Conservation (phyloP, 2,113 vertebrate genomes). For the Bostrychus sinensis region DNA sequence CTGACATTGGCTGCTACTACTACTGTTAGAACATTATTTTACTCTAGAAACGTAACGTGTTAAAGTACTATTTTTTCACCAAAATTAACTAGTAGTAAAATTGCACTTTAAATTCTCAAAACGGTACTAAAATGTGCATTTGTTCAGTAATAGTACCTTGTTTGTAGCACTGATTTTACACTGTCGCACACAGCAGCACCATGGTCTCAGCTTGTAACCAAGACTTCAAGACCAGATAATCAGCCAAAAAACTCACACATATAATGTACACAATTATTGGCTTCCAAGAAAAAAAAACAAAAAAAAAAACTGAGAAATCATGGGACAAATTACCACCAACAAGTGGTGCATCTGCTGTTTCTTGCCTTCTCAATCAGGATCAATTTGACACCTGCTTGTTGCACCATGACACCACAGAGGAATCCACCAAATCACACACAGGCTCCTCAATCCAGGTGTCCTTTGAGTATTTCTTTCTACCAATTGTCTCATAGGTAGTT, state of each 20-base stretch:
- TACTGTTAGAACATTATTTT: too few species aligned
- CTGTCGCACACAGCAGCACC: too few species aligned
- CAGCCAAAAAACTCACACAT: slow-evolving; percentile 41
- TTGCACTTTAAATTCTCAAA: too few species aligned
- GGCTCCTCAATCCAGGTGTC: slow-evolving; percentile 45
- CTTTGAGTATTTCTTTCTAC: background rate
- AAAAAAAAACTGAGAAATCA: slow-evolving; percentile 18
- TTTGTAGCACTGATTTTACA: too few species aligned
- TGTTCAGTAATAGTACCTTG: too few species aligned
- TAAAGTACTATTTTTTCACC: too few species aligned
- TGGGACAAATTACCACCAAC: slow-evolving; percentile 22
- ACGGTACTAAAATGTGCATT: too few species aligned
- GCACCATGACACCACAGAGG: slow-evolving; percentile 18
- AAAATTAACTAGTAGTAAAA: too few species aligned
- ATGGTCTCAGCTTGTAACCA: slow-evolving; percentile 52
- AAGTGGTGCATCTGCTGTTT: slow-evolving; percentile 51
- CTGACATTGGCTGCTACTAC: too few species aligned
- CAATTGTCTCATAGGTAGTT: slow-evolving; percentile 50
- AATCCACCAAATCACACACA: slow-evolving; percentile 10
- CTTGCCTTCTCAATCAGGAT: slow-evolving; percentile 57
- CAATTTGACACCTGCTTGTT: slow-evolving; percentile 67
- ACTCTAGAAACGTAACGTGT: too few species aligned
- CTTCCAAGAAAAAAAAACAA: background rate
- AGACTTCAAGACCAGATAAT: slow-evolving; percentile 59
- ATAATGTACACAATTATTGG: background rate